Percentiles rank a stretch among this genome's conserved stretches.
These are phyloP conservation scores for Penaeus monodon DNA, from an alignment of 2,888 invertebrate genomes.

Conservation along the genomic window DNA sequence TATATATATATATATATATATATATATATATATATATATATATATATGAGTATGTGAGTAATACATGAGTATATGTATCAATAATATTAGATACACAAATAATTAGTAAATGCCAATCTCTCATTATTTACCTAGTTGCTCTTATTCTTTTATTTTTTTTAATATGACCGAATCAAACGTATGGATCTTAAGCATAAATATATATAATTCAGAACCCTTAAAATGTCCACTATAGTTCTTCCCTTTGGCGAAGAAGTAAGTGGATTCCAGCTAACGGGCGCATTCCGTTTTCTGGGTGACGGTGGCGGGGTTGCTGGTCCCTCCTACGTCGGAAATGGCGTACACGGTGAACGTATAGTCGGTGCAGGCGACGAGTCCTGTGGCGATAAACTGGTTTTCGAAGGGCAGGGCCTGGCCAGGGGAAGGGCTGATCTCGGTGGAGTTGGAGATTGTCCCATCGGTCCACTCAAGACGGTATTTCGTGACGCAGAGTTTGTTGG, in stretches of 20 bases:
- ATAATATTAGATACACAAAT: no score
- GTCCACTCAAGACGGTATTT: slow-evolving; percentile 19
- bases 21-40: no score
- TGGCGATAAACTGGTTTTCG: background rate
- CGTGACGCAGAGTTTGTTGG: slow-evolving; percentile 28
- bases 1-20: no score
- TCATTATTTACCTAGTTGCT: no score
- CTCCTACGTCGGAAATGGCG: background rate
- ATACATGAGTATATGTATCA: no score
- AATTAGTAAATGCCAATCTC: no score
- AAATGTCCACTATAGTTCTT: background rate
- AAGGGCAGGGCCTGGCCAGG: background rate
- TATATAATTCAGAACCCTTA: background rate
- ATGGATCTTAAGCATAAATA: no score
- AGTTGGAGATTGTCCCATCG: background rate
- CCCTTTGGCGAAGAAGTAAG: background rate
- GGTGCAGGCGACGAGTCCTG: slow-evolving; percentile 23
- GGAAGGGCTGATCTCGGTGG: background rate
- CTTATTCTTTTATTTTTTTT: no score
- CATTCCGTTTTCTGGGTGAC: slow-evolving; percentile 16
- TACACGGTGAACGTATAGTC: slow-evolving; percentile 18
- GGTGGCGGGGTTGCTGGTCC: background rate
- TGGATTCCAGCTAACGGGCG: background rate
- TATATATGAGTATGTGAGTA: no score
- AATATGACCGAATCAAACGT: no score